Conservation (phyloP, 2,113 vertebrate genomes). For the Stomatorhinus ivindoensis region DNA sequence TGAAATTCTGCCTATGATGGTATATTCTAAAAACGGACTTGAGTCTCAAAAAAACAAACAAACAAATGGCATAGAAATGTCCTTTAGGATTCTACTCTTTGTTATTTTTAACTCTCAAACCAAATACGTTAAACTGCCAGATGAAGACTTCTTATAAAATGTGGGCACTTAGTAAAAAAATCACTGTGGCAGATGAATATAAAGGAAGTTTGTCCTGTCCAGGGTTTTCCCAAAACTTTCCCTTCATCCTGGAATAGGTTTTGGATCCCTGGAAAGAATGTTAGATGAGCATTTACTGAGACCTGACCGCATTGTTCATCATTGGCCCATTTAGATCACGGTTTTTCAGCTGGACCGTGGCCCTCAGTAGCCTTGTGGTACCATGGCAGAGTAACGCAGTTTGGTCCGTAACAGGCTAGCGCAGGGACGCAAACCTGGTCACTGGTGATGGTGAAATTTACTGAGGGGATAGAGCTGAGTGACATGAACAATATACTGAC, state of each 20-base stretch:
- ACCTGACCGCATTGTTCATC: neutral
- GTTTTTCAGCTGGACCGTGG: neutral
- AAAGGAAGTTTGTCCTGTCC: neutral
- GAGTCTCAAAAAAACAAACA: neutral
- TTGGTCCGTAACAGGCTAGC: neutral
- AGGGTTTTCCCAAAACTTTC: neutral
- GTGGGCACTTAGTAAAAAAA: neutral
- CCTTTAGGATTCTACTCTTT: neutral
- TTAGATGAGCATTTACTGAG: neutral
- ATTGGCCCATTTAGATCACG: neutral
- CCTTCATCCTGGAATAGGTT: neutral
- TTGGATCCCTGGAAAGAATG: neutral
- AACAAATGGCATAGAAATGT: neutral
- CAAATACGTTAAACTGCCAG: neutral
- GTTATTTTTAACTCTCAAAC: neutral
- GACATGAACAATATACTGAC: neutral
- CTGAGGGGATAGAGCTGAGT: neutral
- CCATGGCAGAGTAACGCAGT: neutral
- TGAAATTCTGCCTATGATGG: neutral
- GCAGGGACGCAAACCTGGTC: neutral
- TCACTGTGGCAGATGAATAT: neutral
- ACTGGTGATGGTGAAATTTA: neutral
- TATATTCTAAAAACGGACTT: neutral
- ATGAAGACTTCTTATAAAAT: neutral
- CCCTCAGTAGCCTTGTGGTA: neutral